Evolutionary conservation across 1,140 invertebrate genomes (phyloP).

Genomic region (Heliconius hewitsoni): DNA sequence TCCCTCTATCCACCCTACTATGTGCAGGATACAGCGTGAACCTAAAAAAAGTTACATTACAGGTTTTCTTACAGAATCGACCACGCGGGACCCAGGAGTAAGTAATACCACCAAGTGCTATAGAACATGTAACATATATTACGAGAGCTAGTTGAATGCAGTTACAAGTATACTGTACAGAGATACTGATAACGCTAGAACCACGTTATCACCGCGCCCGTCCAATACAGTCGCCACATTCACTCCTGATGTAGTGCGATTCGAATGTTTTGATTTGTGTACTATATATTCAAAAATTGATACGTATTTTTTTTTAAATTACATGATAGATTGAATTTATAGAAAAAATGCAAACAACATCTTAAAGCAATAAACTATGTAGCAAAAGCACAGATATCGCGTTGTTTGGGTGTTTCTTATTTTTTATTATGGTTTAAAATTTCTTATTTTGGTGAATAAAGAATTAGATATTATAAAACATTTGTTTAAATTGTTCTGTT

Average conservation of each 20-base stretch:
- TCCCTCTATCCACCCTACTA: no score
- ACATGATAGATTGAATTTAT: no score
- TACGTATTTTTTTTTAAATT: no score
- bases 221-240: constrained; percentile 75
- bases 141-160: constrained; percentile 44
- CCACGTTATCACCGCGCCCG: constrained; percentile 72
- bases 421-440: no score
- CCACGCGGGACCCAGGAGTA: constrained; percentile 22
- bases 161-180: constrained; percentile 44
- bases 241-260: constrained; percentile 56
- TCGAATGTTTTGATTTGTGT: constrained; percentile 38
- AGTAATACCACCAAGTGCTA: constrained; percentile 32
- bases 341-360: no score
- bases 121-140: constrained; percentile 39
- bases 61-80: constrained; percentile 27
- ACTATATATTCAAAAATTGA: no score
- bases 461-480: no score
- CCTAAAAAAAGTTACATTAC: not conserved
- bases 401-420: no score
- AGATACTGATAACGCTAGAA: constrained; percentile 63
- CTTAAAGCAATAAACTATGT: no score
- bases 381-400: no score
- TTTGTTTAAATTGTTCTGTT: no score
- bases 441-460: no score
- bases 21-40: not conserved